phyloP scores from a whole-genome alignment of 2,797 vertebrate species.

The Manis pentadactyla region DNA sequence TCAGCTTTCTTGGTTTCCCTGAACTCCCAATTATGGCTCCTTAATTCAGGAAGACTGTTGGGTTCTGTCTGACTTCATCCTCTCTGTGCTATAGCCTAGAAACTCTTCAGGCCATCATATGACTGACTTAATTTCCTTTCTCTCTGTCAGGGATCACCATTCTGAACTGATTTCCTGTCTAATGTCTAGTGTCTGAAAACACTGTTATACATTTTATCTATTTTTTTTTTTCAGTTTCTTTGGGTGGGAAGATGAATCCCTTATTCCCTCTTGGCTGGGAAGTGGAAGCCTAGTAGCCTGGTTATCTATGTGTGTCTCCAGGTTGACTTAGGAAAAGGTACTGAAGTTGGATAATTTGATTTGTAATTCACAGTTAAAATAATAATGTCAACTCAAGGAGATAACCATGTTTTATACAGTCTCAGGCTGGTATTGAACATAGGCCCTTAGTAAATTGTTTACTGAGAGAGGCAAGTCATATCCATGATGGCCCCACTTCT shows the following conservation, averaged over 20 bases:
- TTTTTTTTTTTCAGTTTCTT: slow-evolving; percentile 18
- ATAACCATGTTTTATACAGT: background rate
- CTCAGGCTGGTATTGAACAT: background rate
- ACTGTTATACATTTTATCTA: background rate
- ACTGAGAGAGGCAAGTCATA: background rate
- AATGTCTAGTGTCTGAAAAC: background rate
- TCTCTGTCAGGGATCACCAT: background rate
- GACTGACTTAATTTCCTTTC: background rate
- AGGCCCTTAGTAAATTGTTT: background rate
- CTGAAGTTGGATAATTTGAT: background rate
- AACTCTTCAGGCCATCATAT: background rate
- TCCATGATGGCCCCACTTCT: background rate
- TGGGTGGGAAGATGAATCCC: background rate
- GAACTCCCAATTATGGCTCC: background rate
- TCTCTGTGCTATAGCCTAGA: background rate
- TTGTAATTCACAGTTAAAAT: background rate
- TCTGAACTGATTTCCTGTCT: background rate
- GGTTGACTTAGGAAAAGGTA: background rate
- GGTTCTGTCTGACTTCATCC: background rate
- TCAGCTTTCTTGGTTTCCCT: background rate
- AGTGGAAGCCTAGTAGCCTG: background rate
- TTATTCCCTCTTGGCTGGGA: background rate
- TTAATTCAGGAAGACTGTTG: background rate
- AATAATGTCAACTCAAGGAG: background rate
- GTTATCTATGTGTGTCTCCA: background rate